Conservation (phyloP, 2,888 invertebrate species). For the Amiota minor region DNA sequence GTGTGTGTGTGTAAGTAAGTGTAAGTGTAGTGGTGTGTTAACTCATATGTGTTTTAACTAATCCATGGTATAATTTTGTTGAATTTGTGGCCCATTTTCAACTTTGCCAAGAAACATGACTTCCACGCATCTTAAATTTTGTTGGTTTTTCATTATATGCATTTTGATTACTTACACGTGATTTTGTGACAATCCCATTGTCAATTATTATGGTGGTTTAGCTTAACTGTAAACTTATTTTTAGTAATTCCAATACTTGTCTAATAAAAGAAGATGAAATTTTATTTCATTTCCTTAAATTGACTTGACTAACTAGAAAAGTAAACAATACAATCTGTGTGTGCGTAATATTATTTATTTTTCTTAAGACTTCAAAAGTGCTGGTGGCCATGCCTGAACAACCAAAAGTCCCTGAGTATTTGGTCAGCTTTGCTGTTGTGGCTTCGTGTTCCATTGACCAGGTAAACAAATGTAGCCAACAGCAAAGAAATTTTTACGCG, state of each 20-base stretch:
- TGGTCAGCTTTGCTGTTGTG: neutral
- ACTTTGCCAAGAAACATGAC: conserved; percentile 13
- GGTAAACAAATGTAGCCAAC: conserved; percentile 2
- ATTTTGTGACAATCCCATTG: neutral
- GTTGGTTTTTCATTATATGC: neutral
- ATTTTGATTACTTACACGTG: neutral
- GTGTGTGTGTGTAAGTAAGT: conserved; percentile 28
- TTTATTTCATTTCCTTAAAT: no score
- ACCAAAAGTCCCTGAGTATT: neutral
- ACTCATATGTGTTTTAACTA: conserved; percentile 45
- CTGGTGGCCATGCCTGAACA: neutral
- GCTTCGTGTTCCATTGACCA: conserved; percentile 6
- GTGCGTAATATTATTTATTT: neutral
- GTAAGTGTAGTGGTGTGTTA: conserved; percentile 18
- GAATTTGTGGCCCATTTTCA: conserved; percentile 54
- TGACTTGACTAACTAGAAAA: neutral
- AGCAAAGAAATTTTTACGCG: conserved; percentile 21
- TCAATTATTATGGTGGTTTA: neutral
- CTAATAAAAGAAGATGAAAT: no score
- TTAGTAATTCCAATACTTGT: no score
- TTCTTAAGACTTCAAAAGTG: neutral
- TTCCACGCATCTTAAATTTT: neutral
- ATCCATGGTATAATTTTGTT: conserved; percentile 56
- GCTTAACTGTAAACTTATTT: no score
- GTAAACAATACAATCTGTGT: neutral